A percentile compares a stretch with the other conserved stretches of the same genome.
Evolutionary conservation across 1,140 invertebrate genomes (phyloP).

Genomic region (Alviniconcha marisindica): DNA sequence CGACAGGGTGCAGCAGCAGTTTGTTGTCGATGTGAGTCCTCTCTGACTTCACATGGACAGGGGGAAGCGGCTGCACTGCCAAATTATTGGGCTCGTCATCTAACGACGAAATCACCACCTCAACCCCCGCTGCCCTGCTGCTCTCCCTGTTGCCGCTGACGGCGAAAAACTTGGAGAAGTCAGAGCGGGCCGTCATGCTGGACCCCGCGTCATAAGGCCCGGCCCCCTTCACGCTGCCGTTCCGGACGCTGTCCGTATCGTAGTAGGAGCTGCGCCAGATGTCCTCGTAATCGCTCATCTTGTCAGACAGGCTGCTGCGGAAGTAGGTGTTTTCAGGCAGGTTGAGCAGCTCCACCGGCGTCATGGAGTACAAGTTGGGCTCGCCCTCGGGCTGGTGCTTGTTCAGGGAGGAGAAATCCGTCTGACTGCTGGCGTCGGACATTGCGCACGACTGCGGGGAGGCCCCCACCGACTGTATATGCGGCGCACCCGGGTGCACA

Average conservation of each 20-base stretch:
- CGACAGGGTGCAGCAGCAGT: constrained; percentile 22
- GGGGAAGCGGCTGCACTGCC: background rate
- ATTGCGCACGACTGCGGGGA: constrained; percentile 15
- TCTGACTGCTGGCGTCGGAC: constrained; percentile 1
- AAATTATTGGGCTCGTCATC: too few species aligned
- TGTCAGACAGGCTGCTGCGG: constrained; percentile 90
- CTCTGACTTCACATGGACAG: background rate
- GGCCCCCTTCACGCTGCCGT: constrained; percentile 30
- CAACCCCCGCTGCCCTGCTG: background rate
- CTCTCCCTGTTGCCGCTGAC: constrained; percentile 5
- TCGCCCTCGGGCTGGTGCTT: constrained; percentile 42
- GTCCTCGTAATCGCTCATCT: constrained; percentile 96
- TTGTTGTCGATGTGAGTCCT: background rate
- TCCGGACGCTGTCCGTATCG: constrained; percentile 44
- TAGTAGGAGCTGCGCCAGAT: constrained; percentile 82
- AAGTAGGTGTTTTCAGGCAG: constrained; percentile 81
- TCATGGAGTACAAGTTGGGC: constrained; percentile 75
- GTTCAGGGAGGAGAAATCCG: constrained; percentile 3
- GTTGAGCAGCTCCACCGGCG: constrained; percentile 60
- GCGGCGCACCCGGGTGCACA: background rate
- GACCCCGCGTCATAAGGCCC: background rate
- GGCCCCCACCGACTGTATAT: constrained; percentile 13
- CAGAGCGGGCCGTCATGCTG: background rate
- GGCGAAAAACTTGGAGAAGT: constrained; percentile 32
- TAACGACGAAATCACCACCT: too few species aligned